Evolutionary conservation across 2,888 invertebrate species (phyloP).

Genomic region (Caenorhabditis angaria): DNA sequence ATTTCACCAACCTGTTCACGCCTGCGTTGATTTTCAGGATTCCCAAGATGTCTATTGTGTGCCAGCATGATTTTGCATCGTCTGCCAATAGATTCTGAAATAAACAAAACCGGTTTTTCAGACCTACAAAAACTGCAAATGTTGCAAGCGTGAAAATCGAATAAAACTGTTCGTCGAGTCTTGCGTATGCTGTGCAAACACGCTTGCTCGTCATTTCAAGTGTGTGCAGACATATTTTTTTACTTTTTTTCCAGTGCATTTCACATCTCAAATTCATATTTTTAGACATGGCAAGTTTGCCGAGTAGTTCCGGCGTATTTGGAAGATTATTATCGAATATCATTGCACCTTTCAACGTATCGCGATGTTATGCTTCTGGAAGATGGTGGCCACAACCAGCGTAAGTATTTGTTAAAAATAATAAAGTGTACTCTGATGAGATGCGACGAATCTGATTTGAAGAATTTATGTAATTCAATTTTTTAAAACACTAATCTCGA

Average conservation of each 20-base stretch:
- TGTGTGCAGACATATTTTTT: not conserved
- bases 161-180: slow-evolving; percentile 21
- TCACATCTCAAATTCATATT: not conserved
- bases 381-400: slow-evolving; percentile 70
- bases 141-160: not conserved
- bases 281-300: slow-evolving; percentile 37
- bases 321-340: slow-evolving; percentile 30
- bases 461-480: not conserved
- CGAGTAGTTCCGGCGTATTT: slow-evolving; percentile 32
- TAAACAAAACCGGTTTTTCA: slow-evolving; percentile 5
- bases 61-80: slow-evolving; percentile 37
- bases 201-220: slow-evolving; percentile 14
- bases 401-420: slow-evolving; percentile 56
- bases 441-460: not conserved
- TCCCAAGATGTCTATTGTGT: slow-evolving; percentile 34
- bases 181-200: slow-evolving; percentile 22
- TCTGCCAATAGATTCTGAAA: slow-evolving; percentile 13
- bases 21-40: slow-evolving; percentile 24
- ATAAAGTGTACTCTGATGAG: too few species aligned
- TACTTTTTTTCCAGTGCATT: not conserved
- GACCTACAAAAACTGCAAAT: not conserved
- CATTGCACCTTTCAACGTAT: slow-evolving; percentile 15
- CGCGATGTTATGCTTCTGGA: slow-evolving; percentile 57
- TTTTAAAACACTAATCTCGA: not conserved
- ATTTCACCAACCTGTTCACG: slow-evolving; percentile 25